A percentile compares a stretch with the other conserved stretches of the same genome.
phyloP scores from a whole-genome alignment of 2,888 invertebrate genomes.

The Mesochorus sp. region DNA sequence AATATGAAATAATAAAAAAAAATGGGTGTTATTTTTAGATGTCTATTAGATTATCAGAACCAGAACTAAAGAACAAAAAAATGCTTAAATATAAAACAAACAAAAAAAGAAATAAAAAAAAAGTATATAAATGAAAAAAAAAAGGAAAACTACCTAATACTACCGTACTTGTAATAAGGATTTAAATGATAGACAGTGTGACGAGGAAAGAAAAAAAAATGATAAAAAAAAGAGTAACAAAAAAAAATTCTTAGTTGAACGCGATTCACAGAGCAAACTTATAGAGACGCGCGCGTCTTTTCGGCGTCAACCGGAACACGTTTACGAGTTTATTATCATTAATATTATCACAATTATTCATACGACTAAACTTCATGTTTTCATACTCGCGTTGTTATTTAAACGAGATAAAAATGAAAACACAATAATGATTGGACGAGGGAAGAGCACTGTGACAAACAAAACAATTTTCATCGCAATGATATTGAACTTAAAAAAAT shows the following conservation, averaged over 20 bases:
- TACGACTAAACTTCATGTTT: slow-evolving; percentile 48
- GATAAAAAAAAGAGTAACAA: slow-evolving; percentile 70
- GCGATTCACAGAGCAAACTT: slow-evolving; percentile 63
- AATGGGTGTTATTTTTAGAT: slow-evolving; percentile 82
- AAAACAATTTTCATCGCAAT: slow-evolving; percentile 56
- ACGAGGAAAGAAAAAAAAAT: slow-evolving; percentile 52
- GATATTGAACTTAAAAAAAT: not conserved
- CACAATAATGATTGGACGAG: slow-evolving; percentile 25
- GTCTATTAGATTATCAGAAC: slow-evolving; percentile 82
- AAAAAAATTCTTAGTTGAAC: slow-evolving; percentile 81
- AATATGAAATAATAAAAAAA: slow-evolving; percentile 78
- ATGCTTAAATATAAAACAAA: slow-evolving; percentile 68
- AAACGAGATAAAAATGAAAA: slow-evolving; percentile 43
- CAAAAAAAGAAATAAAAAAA: slow-evolving; percentile 74
- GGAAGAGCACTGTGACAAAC: slow-evolving; percentile 52
- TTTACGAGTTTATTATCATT: slow-evolving; percentile 21
- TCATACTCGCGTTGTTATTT: slow-evolving; percentile 49
- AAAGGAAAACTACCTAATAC: slow-evolving; percentile 69
- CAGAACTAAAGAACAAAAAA: slow-evolving; percentile 80
- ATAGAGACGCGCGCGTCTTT: slow-evolving; percentile 48
- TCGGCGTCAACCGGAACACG: slow-evolving; percentile 44
- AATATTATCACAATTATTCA: slow-evolving; percentile 16
- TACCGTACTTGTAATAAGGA: slow-evolving; percentile 77
- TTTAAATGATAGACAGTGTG: slow-evolving; percentile 68
- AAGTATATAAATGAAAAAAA: slow-evolving; percentile 67